Conservation (phyloP, 2,888 invertebrate species). For the Ectobius pallidus region DNA sequence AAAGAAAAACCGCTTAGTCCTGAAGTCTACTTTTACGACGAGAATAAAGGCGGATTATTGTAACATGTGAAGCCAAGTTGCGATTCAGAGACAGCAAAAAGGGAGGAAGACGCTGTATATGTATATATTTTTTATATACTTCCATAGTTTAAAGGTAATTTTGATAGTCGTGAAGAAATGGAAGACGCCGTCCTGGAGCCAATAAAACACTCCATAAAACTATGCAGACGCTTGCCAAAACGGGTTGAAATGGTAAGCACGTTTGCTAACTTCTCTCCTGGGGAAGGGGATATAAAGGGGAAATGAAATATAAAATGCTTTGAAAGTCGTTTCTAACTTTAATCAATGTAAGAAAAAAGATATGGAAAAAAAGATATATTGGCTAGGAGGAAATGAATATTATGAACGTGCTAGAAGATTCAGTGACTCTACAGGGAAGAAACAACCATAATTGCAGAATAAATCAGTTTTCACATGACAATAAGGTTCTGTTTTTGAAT, state of each 20-base stretch:
- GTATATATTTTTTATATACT: background rate
- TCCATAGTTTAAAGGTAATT: constrained; percentile 14
- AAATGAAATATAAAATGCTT: constrained; percentile 26
- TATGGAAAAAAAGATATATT: background rate
- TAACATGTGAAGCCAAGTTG: background rate
- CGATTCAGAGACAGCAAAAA: background rate
- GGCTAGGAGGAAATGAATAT: constrained; percentile 11
- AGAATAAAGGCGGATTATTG: background rate
- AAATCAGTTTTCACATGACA: too few relatives aligned
- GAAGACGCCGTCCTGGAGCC: constrained; percentile 27
- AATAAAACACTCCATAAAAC: constrained; percentile 25
- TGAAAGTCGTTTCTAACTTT: constrained; percentile 9
- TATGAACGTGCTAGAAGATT: background rate
- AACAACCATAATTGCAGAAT: too few relatives aligned
- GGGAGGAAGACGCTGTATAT: background rate
- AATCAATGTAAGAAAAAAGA: constrained; percentile 13
- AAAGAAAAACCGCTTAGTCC: too few relatives aligned
- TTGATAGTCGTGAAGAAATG: constrained; percentile 10
- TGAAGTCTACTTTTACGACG: background rate
- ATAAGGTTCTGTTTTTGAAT: too few relatives aligned
- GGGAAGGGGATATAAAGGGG: background rate
- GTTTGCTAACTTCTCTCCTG: background rate
- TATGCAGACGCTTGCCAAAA: constrained; percentile 19
- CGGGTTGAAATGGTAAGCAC: background rate
- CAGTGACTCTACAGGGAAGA: background rate